A percentile compares a stretch with the other conserved stretches of the same genome.
Conservation (phyloP, 2,113 vertebrate species). For the Lagopus muta region DNA sequence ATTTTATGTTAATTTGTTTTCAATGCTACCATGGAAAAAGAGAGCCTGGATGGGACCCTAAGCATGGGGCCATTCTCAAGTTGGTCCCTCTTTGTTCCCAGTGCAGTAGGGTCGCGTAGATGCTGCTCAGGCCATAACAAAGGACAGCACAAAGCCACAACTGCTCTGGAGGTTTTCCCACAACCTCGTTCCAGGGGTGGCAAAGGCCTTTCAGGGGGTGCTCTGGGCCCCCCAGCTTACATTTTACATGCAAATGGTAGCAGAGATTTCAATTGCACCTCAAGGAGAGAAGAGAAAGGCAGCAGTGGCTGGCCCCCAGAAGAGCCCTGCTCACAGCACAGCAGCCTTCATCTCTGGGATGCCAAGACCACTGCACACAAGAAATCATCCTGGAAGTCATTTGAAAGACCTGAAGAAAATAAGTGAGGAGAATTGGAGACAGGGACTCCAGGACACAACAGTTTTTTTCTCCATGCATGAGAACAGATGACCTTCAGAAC, state of each 20-base stretch:
- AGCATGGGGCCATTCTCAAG: not conserved
- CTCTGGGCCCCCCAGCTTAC: not conserved
- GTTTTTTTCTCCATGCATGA: not conserved
- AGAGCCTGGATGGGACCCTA: not conserved
- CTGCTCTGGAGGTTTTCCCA: slow-evolving; percentile 55
- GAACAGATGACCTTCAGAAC: not conserved
- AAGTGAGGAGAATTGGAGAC: not conserved
- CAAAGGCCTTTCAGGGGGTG: slow-evolving; percentile 44
- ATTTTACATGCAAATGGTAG: slow-evolving; percentile 67
- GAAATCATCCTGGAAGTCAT: not conserved
- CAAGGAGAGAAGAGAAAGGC: slow-evolving; percentile 28
- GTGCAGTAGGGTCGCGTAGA: not conserved
- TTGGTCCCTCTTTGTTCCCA: not conserved
- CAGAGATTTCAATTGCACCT: slow-evolving; percentile 52
- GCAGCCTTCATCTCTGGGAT: slow-evolving; percentile 1
- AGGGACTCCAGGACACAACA: not conserved
- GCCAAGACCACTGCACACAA: not conserved
- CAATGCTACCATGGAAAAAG: rapidly evolving
- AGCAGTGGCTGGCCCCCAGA: not conserved
- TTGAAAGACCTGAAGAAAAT: not conserved
- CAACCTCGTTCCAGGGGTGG: slow-evolving; percentile 34
- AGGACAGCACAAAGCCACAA: slow-evolving; percentile 29
- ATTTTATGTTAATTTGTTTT: not conserved
- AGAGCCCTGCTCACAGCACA: not conserved
- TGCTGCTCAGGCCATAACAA: not conserved